These are phyloP conservation scores for Crypturellus undulatus DNA, from an alignment of 2,113 vertebrate genomes.

Conservation along the genomic window DNA sequence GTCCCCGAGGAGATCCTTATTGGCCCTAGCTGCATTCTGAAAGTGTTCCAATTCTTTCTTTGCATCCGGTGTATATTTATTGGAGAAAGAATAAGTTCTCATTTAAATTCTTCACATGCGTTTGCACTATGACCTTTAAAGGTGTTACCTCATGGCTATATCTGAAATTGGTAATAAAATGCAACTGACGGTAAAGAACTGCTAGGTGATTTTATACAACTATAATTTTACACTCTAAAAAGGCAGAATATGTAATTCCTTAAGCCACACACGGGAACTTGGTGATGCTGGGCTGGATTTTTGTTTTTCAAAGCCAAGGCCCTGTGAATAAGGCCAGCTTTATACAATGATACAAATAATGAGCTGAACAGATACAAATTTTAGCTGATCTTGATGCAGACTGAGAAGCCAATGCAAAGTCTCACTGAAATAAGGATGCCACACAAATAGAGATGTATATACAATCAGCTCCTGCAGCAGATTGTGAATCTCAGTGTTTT, in stretches of 20 bases:
- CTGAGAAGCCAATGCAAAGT: neutral
- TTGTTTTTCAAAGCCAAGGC: constrained; percentile 27
- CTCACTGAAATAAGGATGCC: neutral
- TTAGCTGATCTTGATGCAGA: neutral
- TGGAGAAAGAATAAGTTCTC: constrained; percentile 41
- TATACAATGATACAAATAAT: neutral
- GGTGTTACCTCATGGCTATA: constrained; percentile 52
- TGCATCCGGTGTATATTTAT: constrained; percentile 64
- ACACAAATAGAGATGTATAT: neutral
- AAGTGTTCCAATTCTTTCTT: constrained; percentile 19
- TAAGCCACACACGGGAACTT: constrained; percentile 42
- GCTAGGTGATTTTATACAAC: constrained; percentile 61
- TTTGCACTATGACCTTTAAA: constrained; percentile 57
- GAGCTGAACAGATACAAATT: constrained; percentile 14
- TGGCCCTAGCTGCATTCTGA: constrained; percentile 31
- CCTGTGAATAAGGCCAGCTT: neutral
- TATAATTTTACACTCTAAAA: constrained; percentile 52
- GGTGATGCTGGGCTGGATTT: constrained; percentile 36
- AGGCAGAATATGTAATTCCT: constrained; percentile 55
- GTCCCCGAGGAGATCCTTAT: constrained; percentile 39
- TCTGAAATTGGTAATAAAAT: constrained; percentile 65
- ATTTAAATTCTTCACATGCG: constrained; percentile 48
- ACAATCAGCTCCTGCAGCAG: neutral
- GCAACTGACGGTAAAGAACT: constrained; percentile 27
- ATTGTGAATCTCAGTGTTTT: neutral